Evolutionary conservation across 2,113 vertebrate genomes (phyloP), one percentile per base, ranked within the genome.

Genomic region (Carassius auratus): DNA sequence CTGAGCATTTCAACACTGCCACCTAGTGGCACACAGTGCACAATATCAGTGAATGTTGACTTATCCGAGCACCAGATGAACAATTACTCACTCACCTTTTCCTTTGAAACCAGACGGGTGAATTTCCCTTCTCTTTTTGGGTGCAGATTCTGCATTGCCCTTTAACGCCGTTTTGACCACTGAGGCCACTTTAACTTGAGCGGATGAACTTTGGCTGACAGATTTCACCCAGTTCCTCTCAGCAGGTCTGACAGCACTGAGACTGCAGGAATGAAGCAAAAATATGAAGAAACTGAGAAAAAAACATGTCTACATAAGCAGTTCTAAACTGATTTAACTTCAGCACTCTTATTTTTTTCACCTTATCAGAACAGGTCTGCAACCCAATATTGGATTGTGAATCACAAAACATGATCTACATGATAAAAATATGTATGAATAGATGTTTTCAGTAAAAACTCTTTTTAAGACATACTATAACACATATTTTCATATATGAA

Each of bases 41-140:
- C 45, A 52, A 50, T 26, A 19, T 45, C 71, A 81, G 8, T 26
- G 55, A 36, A 21, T 5, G 10, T 36, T 61, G 26, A 13, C 8
- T 23, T 14, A 15, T 23, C 12, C 10, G 13, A 0, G 0, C 52
- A 15, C 77, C 50, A 83, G 38, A 30, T 36, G 45, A 36, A 76
- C 12, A 77, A 64, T 64, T 19, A 5, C 84, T 85, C 85, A 5
- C 84, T 85, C 85, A 89, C 91, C 90, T 86, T 85, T 91, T 42
- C 90, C 88, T 50, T 26, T 90, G 61, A 91, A 86, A 15, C 79
- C 84, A 30, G 88, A 90, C 2, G 82, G 84, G 55, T 88, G 89
- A 83, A 91, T 84, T 81, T 90, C 91, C 19, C 90, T 90, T 30
- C 62, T 90, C 84, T 80, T 90, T 38, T 84, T 86, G 15, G 36